Evolutionary conservation across 1,140 invertebrate genomes (phyloP), one percentile per base, ranked within the genome.

Genomic region (Arion vulgaris): DNA sequence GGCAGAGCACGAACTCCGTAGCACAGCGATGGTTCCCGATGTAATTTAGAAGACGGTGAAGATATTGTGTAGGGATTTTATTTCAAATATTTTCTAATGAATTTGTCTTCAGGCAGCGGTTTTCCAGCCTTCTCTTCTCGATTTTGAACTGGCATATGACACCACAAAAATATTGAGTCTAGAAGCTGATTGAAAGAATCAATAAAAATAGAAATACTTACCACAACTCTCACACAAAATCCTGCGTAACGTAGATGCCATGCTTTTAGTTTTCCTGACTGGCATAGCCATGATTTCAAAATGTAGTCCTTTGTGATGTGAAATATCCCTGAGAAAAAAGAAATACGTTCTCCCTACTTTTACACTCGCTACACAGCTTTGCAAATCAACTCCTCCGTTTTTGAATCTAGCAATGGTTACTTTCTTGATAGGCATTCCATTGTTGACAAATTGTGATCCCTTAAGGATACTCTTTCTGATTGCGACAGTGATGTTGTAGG

Each of bases 381-480:
- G n/a, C 28, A 2, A 7, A 32, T 41, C 53, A 15, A 19, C 51
- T 4, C 49, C 53, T n/a, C 36, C 62, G 1, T 23, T 26, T n/a
- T 23, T 68, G 32, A 83, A 83, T 15, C 26, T 74, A 23, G 62
- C 69, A 9, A 83, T 26, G 38, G 53, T 49, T 32, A 83, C 19
- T 23, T 66, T 79, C n/a, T 71, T 73, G 36, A 26, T 23, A 28
- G 39, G 68, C 26, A 28, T 0, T 15, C 69, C 68, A 1, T 45
- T 49, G 49, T 80, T 80, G 34, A 80, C 69, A n/a, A 80, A 77
- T 9, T 79, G 45, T 26, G 15, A 23, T 11, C 82, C 82, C 49
- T 83, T 83, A 49, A 69, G 79, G 49, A 80, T 45, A 13, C 62
- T 53, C 77, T 83, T 83, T 26, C 71, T 74, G 49, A 84, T 57